A percentile compares a stretch with the other conserved stretches of the same genome.
Conservation (phyloP, 2,797 vertebrate species). For the Sarcoramphus papa region DNA sequence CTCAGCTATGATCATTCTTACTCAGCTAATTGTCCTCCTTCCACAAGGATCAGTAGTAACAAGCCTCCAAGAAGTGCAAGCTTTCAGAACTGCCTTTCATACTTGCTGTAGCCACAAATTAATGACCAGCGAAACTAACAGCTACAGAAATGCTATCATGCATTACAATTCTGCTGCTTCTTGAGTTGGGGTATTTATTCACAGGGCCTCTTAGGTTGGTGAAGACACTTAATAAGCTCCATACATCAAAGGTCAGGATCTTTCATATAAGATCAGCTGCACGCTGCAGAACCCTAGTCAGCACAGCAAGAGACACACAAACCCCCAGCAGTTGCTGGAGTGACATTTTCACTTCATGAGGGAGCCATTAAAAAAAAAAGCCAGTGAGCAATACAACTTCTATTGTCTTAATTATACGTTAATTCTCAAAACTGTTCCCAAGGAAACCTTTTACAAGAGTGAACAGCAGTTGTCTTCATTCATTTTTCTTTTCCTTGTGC, state of each 20-base stretch:
- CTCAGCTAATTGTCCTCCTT: not conserved
- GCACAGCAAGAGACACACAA: not conserved
- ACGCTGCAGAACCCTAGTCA: not conserved
- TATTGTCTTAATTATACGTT: conserved; percentile 42
- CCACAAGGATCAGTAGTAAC: conserved; percentile 28
- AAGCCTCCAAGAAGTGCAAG: not conserved
- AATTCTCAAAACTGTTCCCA: conserved; percentile 62
- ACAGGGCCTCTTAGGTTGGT: not conserved
- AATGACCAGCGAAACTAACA: not conserved
- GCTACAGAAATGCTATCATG: not conserved
- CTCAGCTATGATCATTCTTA: not conserved
- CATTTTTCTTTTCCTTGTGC: conserved; percentile 98
- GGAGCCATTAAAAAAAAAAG: conserved; percentile 26
- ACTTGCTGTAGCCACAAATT: not conserved
- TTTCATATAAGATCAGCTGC: not conserved
- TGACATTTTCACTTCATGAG: conserved; percentile 42
- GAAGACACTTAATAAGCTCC: not conserved
- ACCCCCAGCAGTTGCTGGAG: not conserved
- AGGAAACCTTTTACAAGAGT: conserved; percentile 2
- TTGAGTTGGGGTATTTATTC: not conserved
- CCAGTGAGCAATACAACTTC: conserved; percentile 53
- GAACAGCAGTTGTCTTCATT: conserved; percentile 71
- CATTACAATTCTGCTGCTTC: not conserved
- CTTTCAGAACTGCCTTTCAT: not conserved
- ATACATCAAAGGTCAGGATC: not conserved